These are phyloP conservation scores for Poicephalus meyeri DNA, from an alignment of 2,113 vertebrate genomes.

Conservation along the genomic window DNA sequence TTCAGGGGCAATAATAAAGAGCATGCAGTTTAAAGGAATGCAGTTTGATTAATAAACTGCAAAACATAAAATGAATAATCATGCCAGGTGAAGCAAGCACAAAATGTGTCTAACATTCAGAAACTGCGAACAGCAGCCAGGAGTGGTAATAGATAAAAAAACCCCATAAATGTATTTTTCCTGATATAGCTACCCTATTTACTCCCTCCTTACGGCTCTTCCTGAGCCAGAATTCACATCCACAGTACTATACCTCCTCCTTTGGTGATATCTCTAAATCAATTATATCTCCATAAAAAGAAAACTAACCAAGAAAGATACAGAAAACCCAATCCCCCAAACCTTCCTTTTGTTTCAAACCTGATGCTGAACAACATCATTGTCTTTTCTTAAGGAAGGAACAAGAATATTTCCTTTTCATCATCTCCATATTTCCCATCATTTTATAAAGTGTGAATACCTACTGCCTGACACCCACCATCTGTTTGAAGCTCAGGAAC, in stretches of 20 bases:
- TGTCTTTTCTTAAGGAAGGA: too few species aligned
- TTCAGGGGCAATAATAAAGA: not conserved
- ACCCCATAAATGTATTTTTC: not conserved
- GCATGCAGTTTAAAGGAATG: not conserved
- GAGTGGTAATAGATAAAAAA: not conserved
- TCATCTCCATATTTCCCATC: fast-evolving
- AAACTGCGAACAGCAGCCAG: not conserved
- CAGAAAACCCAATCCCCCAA: fast-evolving
- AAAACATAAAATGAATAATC: not conserved
- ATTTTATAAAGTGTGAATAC: not conserved
- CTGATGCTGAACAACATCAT: fast-evolving
- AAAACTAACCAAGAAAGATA: not conserved
- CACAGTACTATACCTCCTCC: fast-evolving
- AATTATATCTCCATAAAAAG: not conserved
- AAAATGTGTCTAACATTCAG: not conserved
- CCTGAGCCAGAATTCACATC: not conserved
- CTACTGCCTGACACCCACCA: fast-evolving
- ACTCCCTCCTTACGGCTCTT: not conserved
- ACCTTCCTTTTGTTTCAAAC: not conserved
- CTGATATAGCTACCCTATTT: not conserved
- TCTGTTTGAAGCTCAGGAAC: not conserved
- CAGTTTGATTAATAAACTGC: not conserved
- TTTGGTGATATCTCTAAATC: not conserved
- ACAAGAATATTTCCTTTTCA: not conserved
- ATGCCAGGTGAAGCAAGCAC: not conserved